Base-by-base conservation (phyloP, 2,113 vertebrate species). In the Andinoacara biseriatus region DNA sequence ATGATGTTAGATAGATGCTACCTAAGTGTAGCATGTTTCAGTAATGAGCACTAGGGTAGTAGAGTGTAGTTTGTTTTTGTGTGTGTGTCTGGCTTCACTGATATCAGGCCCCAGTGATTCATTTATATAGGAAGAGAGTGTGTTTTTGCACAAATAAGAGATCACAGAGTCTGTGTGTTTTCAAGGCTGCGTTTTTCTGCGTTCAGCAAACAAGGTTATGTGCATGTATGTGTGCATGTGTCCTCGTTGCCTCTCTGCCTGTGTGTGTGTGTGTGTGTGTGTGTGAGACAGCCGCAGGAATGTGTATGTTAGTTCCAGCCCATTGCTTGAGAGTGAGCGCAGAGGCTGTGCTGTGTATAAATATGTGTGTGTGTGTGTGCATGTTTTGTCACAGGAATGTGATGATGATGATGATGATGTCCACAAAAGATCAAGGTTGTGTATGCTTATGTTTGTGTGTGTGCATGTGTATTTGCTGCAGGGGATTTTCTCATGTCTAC, bases 281-380 rank as follows among this genome's bases (percentile, higher is more conserved):
- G 24, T 69, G 43, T 87, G 58, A 87, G 80, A 87, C 80, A 84
- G 85, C 86, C 33, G 43, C 59, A 62, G 82, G 84, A 89, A 88
- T 74, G 86, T 85, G 56, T 61, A 29, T 63, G 69, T 80, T 90
- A 96, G 43, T 97, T 97, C 90, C 96, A 97, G 84, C 91, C 94
- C 1, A 93, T 97, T 91, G 94, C 95, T 78, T 93, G 92, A 97
- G 91, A 97, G 95, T 76, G 94, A 95, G 74, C 94, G 94, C 91
- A 96, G 96, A 95, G 86, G 96, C 97, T 92, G 43, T 18, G 58
- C 40, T 80, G 24, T 38, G 26, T 72, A 13, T 49, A 31, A 3
- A 10, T 29, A 40, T 49, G 40, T 63, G 74, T 65, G 15, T n/a
- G 10, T 6, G 11, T 17, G 24, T 60, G 74, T 76, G 52, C n/a